These are phyloP conservation scores for Callosobruchus maculatus DNA, from an alignment of 2,888 invertebrate genomes.

Conservation along the genomic window DNA sequence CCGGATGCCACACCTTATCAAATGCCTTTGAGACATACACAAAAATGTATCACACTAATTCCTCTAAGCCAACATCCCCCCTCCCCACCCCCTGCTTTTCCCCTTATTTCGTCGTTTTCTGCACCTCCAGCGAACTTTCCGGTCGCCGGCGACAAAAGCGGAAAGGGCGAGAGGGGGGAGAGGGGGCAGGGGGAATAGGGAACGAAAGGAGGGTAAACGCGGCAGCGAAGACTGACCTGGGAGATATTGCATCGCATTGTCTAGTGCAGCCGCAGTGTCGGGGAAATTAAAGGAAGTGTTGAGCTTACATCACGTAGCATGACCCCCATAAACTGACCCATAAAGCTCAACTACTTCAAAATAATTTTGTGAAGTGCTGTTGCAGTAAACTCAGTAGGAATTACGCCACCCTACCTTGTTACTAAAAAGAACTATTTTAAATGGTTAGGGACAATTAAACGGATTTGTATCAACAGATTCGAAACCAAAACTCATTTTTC, in stretches of 20 bases:
- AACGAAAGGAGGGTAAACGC: conserved; percentile 11
- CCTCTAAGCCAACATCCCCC: not conserved
- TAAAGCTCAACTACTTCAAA: no score
- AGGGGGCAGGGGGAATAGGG: conserved; percentile 11
- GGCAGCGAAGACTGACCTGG: conserved; percentile 31
- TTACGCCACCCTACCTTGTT: no score
- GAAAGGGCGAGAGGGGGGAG: conserved; percentile 11
- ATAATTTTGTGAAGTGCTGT: no score
- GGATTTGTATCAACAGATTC: no score
- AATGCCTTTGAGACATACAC: no score
- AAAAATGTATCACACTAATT: not conserved
- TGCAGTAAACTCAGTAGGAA: no score
- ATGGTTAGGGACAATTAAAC: no score
- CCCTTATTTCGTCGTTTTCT: not conserved
- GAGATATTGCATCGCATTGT: conserved; percentile 31
- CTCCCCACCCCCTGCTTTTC: not conserved
- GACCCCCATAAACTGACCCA: no score
- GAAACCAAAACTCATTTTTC: no score
- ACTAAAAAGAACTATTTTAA: no score
- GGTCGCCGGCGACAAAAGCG: conserved; percentile 1
- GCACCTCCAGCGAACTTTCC: not conserved
- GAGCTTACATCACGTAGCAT: not conserved
- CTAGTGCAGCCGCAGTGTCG: conserved; percentile 2
- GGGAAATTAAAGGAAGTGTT: not conserved
- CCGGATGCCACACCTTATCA: no score